Evolutionary conservation across 2,888 invertebrate genomes (phyloP).

Genomic region (Scaptomyza caliginosa): DNA sequence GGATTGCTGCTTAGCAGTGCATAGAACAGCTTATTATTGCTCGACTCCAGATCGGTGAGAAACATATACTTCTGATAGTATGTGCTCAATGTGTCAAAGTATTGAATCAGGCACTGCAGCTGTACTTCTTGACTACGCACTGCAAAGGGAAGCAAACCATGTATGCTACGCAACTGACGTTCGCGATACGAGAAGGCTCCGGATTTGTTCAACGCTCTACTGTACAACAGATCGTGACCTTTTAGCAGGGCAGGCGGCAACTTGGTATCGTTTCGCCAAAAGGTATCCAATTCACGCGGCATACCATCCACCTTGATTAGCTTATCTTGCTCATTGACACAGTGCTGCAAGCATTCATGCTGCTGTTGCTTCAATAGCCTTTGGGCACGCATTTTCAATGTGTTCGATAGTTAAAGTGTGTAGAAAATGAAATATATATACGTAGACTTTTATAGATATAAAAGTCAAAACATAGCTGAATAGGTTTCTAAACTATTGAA

Average conservation of each 20-base stretch:
- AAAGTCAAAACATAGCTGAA: not conserved
- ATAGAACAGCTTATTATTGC: constrained; percentile 44
- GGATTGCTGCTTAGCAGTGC: constrained; percentile 33
- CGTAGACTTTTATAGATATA: not conserved
- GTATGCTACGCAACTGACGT: constrained; percentile 44
- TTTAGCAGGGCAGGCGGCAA: not conserved
- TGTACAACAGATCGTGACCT: constrained; percentile 6
- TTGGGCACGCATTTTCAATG: constrained; percentile 1
- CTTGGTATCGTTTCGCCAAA: constrained; percentile 17
- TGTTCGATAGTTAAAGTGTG: not conserved
- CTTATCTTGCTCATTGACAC: constrained; percentile 10
- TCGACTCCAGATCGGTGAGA: constrained; percentile 11
- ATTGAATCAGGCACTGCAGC: constrained; percentile 7
- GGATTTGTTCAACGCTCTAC: constrained; percentile 25
- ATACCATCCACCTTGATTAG: constrained; percentile 16
- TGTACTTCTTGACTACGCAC: constrained; percentile 36
- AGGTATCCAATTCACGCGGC: constrained; percentile 35
- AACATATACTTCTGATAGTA: constrained; percentile 9
- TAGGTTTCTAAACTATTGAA: not conserved
- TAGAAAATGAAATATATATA: not conserved
- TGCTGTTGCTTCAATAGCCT: not conserved
- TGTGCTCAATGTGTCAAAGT: not conserved
- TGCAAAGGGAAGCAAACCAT: constrained; percentile 47
- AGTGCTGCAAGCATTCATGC: constrained; percentile 7
- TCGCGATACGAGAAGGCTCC: constrained; percentile 41